phyloP scores from a whole-genome alignment of 2,888 invertebrate species.

The Didymodactylos carnosus region DNA sequence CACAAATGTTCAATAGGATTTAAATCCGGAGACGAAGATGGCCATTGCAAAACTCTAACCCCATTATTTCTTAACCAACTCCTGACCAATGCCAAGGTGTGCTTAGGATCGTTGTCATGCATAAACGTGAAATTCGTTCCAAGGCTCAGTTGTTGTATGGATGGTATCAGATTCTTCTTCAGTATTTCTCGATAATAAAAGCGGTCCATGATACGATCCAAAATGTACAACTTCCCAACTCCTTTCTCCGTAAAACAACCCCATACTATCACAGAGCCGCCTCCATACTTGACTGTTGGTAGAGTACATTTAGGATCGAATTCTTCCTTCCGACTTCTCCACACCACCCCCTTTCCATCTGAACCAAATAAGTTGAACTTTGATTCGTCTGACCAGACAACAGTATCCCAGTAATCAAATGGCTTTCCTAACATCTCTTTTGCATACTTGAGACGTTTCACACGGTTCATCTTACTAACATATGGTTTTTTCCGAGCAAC shows the following conservation, averaged over 20 bases:
- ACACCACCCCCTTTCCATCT: background rate
- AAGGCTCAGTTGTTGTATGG: slow-evolving; percentile 2
- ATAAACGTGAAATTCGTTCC: slow-evolving; percentile 12
- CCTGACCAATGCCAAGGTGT: background rate
- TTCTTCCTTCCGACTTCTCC: background rate
- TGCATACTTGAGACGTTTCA: background rate
- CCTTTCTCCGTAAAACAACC: slow-evolving; percentile 13
- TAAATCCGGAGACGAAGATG: background rate
- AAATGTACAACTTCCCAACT: slow-evolving; percentile 9
- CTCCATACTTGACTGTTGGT: background rate
- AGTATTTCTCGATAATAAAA: slow-evolving; percentile 12
- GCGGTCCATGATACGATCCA: slow-evolving; percentile 12
- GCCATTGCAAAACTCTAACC: background rate
- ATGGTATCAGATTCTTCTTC: slow-evolving; percentile 7
- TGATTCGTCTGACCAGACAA: background rate
- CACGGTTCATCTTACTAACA: background rate
- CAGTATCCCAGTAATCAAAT: background rate
- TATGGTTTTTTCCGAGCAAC: background rate
- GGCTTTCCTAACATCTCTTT: background rate
- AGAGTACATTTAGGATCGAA: background rate
- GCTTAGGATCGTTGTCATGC: slow-evolving; percentile 15
- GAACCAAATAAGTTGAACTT: background rate
- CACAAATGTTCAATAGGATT: background rate
- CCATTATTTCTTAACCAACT: background rate
- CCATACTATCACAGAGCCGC: background rate